phyloP scores from a whole-genome alignment of 1,140 invertebrate species.

The Panulirus ornatus region DNA sequence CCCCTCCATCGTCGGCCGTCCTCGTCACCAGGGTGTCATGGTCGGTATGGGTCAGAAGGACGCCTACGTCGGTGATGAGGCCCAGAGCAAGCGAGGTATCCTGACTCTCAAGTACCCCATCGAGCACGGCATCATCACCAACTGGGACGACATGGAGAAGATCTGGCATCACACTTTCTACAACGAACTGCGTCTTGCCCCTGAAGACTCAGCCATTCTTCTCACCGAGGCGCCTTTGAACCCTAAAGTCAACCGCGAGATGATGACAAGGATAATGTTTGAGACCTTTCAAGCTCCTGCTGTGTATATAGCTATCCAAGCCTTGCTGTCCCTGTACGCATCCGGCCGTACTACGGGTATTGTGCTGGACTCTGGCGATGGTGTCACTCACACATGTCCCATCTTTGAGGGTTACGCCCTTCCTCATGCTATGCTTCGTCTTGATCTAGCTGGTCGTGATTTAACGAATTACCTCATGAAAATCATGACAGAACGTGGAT shows the following conservation, averaged over 20 bases:
- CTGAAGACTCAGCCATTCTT: slow-evolving; percentile 84
- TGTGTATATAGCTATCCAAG: slow-evolving; percentile 1
- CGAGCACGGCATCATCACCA: slow-evolving; percentile 96
- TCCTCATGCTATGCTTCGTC: neutral
- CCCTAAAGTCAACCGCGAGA: neutral
- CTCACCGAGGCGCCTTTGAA: neutral
- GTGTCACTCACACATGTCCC: neutral
- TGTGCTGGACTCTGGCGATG: neutral
- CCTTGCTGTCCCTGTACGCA: neutral
- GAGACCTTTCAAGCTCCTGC: neutral
- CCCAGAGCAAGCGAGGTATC: slow-evolving; percentile 94
- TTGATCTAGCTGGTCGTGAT: neutral
- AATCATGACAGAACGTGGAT: slow-evolving; percentile 1
- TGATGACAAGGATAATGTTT: neutral
- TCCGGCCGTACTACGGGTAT: neutral
- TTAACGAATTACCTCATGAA: neutral
- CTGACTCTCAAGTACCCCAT: slow-evolving; percentile 95
- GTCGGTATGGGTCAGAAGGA: slow-evolving; percentile 97
- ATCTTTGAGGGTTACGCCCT: neutral
- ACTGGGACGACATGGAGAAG: slow-evolving; percentile 98
- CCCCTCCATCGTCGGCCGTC: slow-evolving; percentile 85
- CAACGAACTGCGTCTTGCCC: slow-evolving; percentile 96
- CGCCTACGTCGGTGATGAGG: slow-evolving; percentile 94
- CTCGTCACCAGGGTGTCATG: slow-evolving; percentile 87
- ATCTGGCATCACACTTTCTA: slow-evolving; percentile 98